Percentiles rank a stretch among this genome's conserved stretches.
Conservation (phyloP, 2,888 invertebrate genomes). For the Mesopsocus fuscifrons region DNA sequence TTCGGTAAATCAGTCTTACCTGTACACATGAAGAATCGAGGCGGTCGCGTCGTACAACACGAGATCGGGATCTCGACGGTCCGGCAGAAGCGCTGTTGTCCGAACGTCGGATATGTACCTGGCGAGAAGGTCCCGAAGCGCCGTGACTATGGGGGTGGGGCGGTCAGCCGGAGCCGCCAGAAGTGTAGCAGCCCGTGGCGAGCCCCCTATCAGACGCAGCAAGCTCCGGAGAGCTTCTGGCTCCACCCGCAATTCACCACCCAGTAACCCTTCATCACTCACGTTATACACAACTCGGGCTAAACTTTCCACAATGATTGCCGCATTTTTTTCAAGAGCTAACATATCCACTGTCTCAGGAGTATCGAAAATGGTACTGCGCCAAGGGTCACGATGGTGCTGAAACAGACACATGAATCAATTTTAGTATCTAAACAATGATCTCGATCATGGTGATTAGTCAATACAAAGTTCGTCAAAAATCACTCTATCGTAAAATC, state of each 20-base stretch:
- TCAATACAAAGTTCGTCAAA: too few species aligned
- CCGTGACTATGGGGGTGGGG: constrained; percentile 44
- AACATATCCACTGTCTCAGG: constrained; percentile 34
- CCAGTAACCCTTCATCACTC: constrained; percentile 21
- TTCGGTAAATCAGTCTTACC: too few species aligned
- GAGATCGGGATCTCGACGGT: constrained; percentile 83
- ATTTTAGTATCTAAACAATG: not conserved
- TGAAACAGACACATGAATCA: constrained; percentile 21
- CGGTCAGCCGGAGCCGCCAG: constrained; percentile 42
- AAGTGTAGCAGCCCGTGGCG: constrained; percentile 56
- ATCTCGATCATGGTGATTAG: too few species aligned
- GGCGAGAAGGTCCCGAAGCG: constrained; percentile 49
- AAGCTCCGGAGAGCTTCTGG: constrained; percentile 52
- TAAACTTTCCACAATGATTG: constrained; percentile 61
- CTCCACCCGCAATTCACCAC: constrained; percentile 44
- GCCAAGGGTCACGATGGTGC: constrained; percentile 40
- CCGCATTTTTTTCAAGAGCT: constrained; percentile 44
- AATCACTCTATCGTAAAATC: too few species aligned
- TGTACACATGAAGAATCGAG: constrained; percentile 69
- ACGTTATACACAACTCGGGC: constrained; percentile 65
- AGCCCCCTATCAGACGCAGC: constrained; percentile 50
- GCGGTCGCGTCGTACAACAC: constrained; percentile 70
- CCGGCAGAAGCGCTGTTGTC: constrained; percentile 44
- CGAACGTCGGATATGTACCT: constrained; percentile 58
- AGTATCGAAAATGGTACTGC: constrained; percentile 43